A percentile compares a stretch with the other conserved stretches of the same genome.
These are phyloP conservation scores for Patella ulyssiponensis DNA, from an alignment of 2,888 invertebrate species.

Conservation along the genomic window DNA sequence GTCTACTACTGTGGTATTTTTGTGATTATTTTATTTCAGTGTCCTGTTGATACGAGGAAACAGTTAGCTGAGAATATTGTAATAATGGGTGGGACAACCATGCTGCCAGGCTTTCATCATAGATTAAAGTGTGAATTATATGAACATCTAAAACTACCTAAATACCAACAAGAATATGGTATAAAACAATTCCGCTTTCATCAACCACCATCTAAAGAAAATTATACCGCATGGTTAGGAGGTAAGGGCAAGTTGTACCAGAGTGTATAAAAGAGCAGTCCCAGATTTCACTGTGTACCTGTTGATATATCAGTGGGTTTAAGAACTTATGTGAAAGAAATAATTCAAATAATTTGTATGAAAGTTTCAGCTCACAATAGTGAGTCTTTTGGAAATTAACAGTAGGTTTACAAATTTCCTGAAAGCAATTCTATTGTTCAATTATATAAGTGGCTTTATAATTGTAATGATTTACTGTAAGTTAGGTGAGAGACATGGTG, in stretches of 20 bases:
- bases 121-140: conserved; percentile 85
- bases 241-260: conserved; percentile 72
- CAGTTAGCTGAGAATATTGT: conserved; percentile 87
- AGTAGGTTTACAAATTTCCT: too few species aligned
- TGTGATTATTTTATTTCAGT: conserved; percentile 73
- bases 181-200: conserved; percentile 85
- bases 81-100: conserved; percentile 88
- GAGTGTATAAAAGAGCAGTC: too few species aligned
- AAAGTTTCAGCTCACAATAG: too few species aligned
- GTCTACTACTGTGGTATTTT: not conserved
- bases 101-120: conserved; percentile 86
- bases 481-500: too few species aligned
- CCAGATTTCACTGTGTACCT: too few species aligned
- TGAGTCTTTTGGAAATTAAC: too few species aligned
- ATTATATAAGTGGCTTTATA: too few species aligned
- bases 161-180: conserved; percentile 76
- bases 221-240: conserved; percentile 90
- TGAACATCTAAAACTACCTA: conserved; percentile 76
- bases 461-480: too few species aligned
- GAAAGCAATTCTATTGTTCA: too few species aligned
- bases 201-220: conserved; percentile 83
- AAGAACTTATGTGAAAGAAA: too few species aligned
- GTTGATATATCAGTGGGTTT: too few species aligned
- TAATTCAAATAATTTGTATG: too few species aligned
- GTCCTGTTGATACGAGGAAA: conserved; percentile 86